phyloP scores from a whole-genome alignment of 2,113 vertebrate species.

The Pluvialis apricaria region DNA sequence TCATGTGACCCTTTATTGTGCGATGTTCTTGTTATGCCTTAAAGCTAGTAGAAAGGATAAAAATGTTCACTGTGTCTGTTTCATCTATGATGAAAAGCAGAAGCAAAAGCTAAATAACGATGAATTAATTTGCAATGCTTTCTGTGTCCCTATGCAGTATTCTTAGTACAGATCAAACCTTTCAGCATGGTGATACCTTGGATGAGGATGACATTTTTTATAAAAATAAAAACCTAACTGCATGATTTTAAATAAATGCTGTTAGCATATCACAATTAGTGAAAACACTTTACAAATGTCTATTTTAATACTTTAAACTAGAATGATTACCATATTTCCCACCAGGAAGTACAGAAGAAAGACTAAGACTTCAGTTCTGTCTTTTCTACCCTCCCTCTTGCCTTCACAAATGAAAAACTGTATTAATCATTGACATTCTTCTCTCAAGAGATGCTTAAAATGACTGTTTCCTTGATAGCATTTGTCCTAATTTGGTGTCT shows the following conservation, averaged over 20 bases:
- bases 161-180: neutral
- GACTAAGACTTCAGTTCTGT: neutral
- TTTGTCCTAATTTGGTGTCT: constrained; percentile 3
- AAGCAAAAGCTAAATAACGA: neutral
- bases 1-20: neutral
- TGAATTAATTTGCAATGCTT: neutral
- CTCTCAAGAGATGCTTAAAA: constrained; percentile 38
- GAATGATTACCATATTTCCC: neutral
- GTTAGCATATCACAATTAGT: neutral
- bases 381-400: neutral
- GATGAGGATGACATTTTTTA: neutral
- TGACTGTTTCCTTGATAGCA: neutral
- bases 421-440: constrained; percentile 22
- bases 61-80: neutral
- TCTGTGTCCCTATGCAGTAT: neutral
- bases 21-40: neutral
- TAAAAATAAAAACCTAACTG: neutral
- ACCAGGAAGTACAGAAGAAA: neutral
- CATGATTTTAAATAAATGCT: neutral
- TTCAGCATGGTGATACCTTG: neutral
- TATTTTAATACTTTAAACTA: constrained; percentile 26
- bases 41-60: neutral
- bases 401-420: neutral
- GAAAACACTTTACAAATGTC: neutral
- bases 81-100: constrained; percentile 2